phyloP scores from a whole-genome alignment of 2,113 vertebrate species.

The Cettia cetti region DNA sequence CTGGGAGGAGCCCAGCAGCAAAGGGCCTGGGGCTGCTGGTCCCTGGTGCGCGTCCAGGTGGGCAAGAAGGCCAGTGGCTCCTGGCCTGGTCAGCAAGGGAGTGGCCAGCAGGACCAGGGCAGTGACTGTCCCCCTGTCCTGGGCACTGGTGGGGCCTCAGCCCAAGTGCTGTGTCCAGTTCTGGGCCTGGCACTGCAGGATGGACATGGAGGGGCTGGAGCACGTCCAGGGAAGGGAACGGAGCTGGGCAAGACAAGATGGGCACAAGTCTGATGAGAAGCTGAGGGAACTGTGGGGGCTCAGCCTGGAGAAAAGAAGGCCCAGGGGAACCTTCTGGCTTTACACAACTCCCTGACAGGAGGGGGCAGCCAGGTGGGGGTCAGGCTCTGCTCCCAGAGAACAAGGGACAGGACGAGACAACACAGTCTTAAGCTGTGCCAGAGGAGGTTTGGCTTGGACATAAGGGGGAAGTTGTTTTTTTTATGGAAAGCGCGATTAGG shows the following conservation, averaged over 20 bases:
- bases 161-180: no score
- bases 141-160: background rate
- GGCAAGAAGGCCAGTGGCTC: background rate
- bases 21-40: background rate
- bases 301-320: background rate
- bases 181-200: no score
- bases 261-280: accelerated
- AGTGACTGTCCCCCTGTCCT: background rate
- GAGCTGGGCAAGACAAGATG: background rate
- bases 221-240: accelerated
- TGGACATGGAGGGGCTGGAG: background rate
- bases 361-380: no score
- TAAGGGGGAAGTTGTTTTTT: no score
- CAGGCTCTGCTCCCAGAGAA: background rate
- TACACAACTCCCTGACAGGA: background rate
- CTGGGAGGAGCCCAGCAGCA: background rate
- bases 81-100: background rate
- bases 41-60: background rate
- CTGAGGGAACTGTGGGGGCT: background rate
- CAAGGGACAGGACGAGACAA: background rate
- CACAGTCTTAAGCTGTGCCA: background rate
- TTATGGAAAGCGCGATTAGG: background rate
- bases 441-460: background rate
- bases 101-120: background rate
- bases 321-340: accelerated